Evolutionary conservation across 2,888 invertebrate species (phyloP), one percentile per base, ranked within the genome.

Genomic region (Noctuana brunneofusca): DNA sequence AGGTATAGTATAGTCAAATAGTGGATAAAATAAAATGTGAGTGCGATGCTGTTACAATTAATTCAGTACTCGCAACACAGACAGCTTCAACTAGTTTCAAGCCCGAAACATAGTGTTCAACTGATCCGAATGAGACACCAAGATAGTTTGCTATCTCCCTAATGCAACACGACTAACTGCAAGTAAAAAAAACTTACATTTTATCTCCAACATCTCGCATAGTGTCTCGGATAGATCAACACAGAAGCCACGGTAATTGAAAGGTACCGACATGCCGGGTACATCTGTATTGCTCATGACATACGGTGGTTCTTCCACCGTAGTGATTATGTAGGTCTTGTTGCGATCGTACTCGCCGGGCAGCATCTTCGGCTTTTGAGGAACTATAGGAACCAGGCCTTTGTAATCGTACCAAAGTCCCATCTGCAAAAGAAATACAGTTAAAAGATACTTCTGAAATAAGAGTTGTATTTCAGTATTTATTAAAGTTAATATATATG

Each of bases 191-290:
- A 63, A 93, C 96, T 95, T 92, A 97, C 97, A 98, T 79, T 95
- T 95, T 72, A 97, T 96, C 69, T 95, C 96, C 69, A 97, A 92
- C 77, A 94, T 95, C 71, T 95, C 95, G 8, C 97, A 93, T 64
- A 98, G 93, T 75, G 96, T 92, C 78, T 96, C 95, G 3, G 97
- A 95, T 56, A 98, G 92, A 80, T 98, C 98, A 75, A 97, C 96
- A 86, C 98, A 98, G 84, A 97, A 98, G 56, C 98, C 98, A 80
- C 95, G 93, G 70, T 96, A 96, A 78, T 96, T 96, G 59, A 95
- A 94, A 48, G 93, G 70, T 96, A 96, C 78, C 96, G 96, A 58
- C 95, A 94, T 54, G 92, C 92, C 74, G 95, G 94, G 16, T 94
- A 94, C 93, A 66, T 94, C 95, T 1, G 94, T 92, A 64, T 94